phyloP scores from a whole-genome alignment of 2,888 invertebrate species.

The Gymnoscelis rufifasciata region DNA sequence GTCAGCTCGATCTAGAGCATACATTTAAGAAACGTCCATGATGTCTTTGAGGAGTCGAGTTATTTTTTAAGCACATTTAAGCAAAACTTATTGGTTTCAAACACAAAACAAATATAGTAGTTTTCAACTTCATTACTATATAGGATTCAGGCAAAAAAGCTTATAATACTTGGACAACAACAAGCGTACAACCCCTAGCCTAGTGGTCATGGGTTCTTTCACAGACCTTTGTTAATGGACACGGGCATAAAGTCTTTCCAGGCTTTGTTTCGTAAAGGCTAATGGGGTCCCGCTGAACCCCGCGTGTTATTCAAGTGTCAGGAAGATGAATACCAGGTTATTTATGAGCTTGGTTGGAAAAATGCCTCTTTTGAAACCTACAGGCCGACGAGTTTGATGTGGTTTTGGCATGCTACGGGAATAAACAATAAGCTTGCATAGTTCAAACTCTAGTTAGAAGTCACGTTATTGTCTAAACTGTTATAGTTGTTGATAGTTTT shows the following conservation, averaged over 20 bases:
- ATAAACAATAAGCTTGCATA: too few relatives aligned
- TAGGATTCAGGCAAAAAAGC: too few relatives aligned
- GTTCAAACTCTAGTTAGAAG: too few relatives aligned
- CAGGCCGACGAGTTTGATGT: conserved; percentile 3
- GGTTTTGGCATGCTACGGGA: not conserved
- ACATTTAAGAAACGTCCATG: too few relatives aligned
- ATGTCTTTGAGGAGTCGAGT: too few relatives aligned
- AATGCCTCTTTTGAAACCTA: conserved; percentile 47
- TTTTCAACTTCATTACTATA: too few relatives aligned
- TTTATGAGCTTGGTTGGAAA: conserved; percentile 60
- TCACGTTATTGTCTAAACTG: too few relatives aligned
- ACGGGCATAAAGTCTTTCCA: conserved; percentile 48
- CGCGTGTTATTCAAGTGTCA: conserved; percentile 70
- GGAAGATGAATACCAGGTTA: conserved; percentile 69
- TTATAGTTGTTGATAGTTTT: too few relatives aligned
- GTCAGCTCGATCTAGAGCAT: too few relatives aligned
- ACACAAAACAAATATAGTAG: too few relatives aligned
- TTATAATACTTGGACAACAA: not conserved
- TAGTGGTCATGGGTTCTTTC: conserved; percentile 29
- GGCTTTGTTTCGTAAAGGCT: conserved; percentile 70
- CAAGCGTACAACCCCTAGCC: not conserved
- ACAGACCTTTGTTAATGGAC: conserved; percentile 54
- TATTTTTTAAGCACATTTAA: too few relatives aligned
- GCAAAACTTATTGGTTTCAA: too few relatives aligned
- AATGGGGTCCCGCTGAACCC: conserved; percentile 57